phyloP scores from a whole-genome alignment of 2,797 vertebrate genomes.

The Leptatherina wallacei region DNA sequence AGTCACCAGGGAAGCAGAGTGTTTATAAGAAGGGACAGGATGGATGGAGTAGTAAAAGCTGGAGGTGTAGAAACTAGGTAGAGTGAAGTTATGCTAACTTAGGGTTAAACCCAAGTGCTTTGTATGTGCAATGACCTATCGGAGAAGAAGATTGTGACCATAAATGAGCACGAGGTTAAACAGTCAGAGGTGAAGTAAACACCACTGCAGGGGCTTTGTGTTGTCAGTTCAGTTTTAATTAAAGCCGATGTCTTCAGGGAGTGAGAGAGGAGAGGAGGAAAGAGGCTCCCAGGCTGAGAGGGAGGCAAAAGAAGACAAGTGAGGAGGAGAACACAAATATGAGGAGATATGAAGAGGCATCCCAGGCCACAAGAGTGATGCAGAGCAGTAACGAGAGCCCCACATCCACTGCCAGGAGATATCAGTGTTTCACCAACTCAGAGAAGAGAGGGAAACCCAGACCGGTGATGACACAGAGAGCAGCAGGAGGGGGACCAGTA shows the following conservation, averaged over 20 bases:
- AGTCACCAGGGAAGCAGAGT: conserved; percentile 17
- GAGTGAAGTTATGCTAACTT: conserved; percentile 15
- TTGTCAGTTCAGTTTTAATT: conserved; percentile 66
- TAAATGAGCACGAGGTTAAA: conserved; percentile 25
- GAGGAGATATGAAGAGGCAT: conserved; percentile 37
- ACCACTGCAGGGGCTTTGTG: conserved; percentile 17
- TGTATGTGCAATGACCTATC: conserved; percentile 44
- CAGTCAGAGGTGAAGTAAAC: conserved; percentile 39
- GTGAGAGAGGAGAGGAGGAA: conserved; percentile 15
- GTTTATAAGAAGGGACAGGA: conserved; percentile 18
- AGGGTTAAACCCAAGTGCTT: conserved; percentile 41
- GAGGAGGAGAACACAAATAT: conserved; percentile 35
- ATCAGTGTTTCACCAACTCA: conserved; percentile 30
- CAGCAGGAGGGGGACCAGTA: conserved; percentile 5
- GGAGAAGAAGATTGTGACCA: conserved; percentile 12
- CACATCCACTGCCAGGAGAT: conserved; percentile 44
- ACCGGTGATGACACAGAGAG: conserved; percentile 16
- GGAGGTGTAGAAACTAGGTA: conserved; percentile 20
- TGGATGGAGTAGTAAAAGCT: conserved; percentile 15
- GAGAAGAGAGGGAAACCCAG: conserved; percentile 22
- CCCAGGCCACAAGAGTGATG: conserved; percentile 36
- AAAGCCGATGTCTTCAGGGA: conserved; percentile 46
- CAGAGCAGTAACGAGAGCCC: conserved; percentile 24
- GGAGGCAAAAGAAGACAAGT: conserved; percentile 7
- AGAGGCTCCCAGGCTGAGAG: conserved; percentile 7